Conservation (phyloP, 2,113 vertebrate species). For the Rhinoderma darwinii region DNA sequence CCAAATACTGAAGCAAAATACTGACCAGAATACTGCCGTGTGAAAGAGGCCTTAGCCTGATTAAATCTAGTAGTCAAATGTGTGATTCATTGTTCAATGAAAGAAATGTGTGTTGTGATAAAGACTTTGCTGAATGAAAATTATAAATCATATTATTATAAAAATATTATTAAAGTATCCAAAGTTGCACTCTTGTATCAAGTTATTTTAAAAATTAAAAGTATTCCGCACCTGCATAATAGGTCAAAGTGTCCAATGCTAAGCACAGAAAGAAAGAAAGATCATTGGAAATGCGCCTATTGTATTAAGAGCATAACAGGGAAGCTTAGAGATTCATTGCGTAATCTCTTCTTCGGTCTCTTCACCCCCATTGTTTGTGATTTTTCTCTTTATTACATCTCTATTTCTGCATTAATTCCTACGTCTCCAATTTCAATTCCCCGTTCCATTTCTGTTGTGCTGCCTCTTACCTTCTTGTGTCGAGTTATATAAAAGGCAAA, state of each 20-base stretch:
- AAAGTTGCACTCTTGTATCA: neutral
- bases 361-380: constrained; percentile 18
- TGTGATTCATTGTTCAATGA: neutral
- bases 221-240: neutral
- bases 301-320: neutral
- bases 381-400: constrained; percentile 29
- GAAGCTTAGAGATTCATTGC: constrained; percentile 6
- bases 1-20: too few relatives aligned
- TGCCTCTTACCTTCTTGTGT: constrained; percentile 22
- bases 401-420: constrained; percentile 16
- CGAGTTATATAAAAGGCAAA: constrained; percentile 48
- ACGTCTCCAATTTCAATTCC: constrained; percentile 39
- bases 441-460: constrained; percentile 30
- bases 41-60: too few relatives aligned
- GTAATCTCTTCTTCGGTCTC: neutral
- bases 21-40: too few relatives aligned
- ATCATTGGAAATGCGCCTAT: neutral
- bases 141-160: neutral
- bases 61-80: neutral
- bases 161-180: neutral
- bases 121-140: neutral
- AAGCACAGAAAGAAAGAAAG: neutral
- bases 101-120: neutral
- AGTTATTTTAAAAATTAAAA: neutral
- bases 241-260: neutral